phyloP scores from a whole-genome alignment of 1,140 invertebrate genomes.

The Pteromalus puparum region DNA sequence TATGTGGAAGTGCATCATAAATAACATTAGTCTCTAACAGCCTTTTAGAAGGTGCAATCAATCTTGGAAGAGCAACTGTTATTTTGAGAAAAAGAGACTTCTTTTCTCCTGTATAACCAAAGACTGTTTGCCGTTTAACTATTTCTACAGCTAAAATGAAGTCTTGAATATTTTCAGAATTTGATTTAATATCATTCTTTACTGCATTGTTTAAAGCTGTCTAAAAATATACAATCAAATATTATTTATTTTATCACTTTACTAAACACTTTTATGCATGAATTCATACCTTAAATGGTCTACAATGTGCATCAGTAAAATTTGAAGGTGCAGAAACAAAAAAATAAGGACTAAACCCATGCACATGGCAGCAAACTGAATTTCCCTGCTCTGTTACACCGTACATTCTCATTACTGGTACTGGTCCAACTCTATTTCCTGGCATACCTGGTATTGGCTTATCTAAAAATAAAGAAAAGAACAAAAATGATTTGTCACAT shows the following conservation, averaged over 20 bases:
- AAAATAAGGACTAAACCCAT: constrained; percentile 98
- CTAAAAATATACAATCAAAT: constrained; percentile 61
- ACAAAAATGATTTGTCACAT: constrained; percentile 10
- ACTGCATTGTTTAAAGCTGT: constrained; percentile 86
- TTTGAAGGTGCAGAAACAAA: constrained; percentile 89
- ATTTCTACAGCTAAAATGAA: constrained; percentile 90
- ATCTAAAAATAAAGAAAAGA: constrained; percentile 65
- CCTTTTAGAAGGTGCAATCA: constrained; percentile 90
- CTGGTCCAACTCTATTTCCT: constrained; percentile 85
- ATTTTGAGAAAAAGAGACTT: constrained; percentile 91
- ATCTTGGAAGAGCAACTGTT: constrained; percentile 88
- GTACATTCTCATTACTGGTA: constrained; percentile 96
- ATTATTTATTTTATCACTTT: neutral
- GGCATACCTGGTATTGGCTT: constrained; percentile 89
- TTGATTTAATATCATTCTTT: constrained; percentile 89
- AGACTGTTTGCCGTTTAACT: constrained; percentile 89
- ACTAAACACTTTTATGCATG: neutral
- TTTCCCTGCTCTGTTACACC: constrained; percentile 95
- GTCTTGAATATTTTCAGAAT: constrained; percentile 83
- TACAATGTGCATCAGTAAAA: constrained; percentile 84
- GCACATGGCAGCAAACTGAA: constrained; percentile 96
- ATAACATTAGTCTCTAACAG: constrained; percentile 84
- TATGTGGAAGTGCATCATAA: constrained; percentile 77
- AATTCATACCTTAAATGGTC: constrained; percentile 80
- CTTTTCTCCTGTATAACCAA: constrained; percentile 90